Evolutionary conservation across 2,113 vertebrate genomes (phyloP).

Genomic region (Tetraodon nigroviridis): DNA sequence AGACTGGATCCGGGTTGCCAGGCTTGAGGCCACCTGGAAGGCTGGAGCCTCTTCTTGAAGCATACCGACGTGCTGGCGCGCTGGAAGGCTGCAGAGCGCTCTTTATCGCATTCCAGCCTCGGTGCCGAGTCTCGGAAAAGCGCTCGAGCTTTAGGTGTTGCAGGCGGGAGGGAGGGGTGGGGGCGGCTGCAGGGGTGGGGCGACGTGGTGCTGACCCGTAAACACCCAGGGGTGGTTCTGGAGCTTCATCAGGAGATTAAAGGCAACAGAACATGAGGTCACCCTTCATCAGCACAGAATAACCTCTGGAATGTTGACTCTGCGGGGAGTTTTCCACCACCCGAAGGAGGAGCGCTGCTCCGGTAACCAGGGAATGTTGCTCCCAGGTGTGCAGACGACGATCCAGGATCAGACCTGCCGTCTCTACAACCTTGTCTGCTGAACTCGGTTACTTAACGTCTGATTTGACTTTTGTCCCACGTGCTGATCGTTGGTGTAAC

Average conservation of each 20-base stretch:
- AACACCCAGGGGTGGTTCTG: background rate
- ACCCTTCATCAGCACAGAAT: background rate
- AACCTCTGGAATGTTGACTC: conserved; percentile 14
- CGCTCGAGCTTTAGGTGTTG: conserved; percentile 5
- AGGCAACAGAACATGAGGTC: background rate
- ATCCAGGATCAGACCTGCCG: too few relatives aligned
- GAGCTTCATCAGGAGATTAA: background rate
- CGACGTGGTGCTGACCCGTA: background rate
- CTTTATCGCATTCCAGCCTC: conserved; percentile 18
- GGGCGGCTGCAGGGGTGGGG: background rate
- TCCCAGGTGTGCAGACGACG: too few relatives aligned
- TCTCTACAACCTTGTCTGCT: too few relatives aligned
- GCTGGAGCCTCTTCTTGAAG: background rate
- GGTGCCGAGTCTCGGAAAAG: conserved; percentile 20
- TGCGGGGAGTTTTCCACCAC: conserved; percentile 1
- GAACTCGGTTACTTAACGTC: too few relatives aligned
- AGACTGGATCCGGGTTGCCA: background rate
- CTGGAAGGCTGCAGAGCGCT: background rate
- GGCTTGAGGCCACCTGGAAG: conserved; percentile 18
- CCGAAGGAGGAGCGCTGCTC: too few relatives aligned
- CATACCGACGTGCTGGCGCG: too few relatives aligned
- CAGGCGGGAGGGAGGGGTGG: background rate
- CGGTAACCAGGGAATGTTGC: too few relatives aligned
- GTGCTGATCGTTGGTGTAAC: too few relatives aligned
- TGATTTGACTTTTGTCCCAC: too few relatives aligned